phyloP scores from a whole-genome alignment of 2,888 invertebrate genomes.

The Agapostemon virescens region DNA sequence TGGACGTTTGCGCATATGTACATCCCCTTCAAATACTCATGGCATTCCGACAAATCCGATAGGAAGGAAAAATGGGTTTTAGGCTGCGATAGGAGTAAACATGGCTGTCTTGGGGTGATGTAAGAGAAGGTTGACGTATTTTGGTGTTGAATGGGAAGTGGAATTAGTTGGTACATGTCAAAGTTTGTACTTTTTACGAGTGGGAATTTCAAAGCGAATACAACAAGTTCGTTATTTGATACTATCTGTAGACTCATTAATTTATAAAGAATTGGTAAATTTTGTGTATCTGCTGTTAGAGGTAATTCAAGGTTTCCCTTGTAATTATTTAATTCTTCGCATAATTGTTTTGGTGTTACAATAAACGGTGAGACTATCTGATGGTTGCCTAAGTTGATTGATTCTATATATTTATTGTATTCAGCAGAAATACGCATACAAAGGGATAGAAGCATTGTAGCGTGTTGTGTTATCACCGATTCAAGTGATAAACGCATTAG shows the following conservation, averaged over 20 bases:
- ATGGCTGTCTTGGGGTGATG: slow-evolving; percentile 14
- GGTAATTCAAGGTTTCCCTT: slow-evolving; percentile 7
- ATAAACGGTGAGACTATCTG: slow-evolving; percentile 24
- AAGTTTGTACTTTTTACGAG: slow-evolving; percentile 13
- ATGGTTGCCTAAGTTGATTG: slow-evolving; percentile 20
- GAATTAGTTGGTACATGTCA: slow-evolving; percentile 18
- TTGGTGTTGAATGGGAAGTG: slow-evolving; percentile 17
- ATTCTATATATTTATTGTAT: slow-evolving; percentile 17
- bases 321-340: slow-evolving; percentile 12
- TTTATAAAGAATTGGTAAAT: slow-evolving; percentile 4
- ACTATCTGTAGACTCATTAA: neutral
- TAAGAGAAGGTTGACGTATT: slow-evolving; percentile 20
- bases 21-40: slow-evolving; percentile 3
- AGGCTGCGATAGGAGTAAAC: slow-evolving; percentile 22
- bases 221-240: neutral
- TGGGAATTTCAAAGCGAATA: slow-evolving; percentile 11
- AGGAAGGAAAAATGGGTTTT: slow-evolving; percentile 5
- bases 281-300: neutral
- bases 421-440: slow-evolving; percentile 3
- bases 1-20: slow-evolving; percentile 17
- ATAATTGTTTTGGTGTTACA: slow-evolving; percentile 4
- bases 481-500: neutral
- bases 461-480: slow-evolving; percentile 6
- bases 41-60: slow-evolving; percentile 1
- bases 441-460: neutral